Base-by-base conservation (phyloP, 2,797 vertebrate genomes). In the Chloroceryle amazona region DNA sequence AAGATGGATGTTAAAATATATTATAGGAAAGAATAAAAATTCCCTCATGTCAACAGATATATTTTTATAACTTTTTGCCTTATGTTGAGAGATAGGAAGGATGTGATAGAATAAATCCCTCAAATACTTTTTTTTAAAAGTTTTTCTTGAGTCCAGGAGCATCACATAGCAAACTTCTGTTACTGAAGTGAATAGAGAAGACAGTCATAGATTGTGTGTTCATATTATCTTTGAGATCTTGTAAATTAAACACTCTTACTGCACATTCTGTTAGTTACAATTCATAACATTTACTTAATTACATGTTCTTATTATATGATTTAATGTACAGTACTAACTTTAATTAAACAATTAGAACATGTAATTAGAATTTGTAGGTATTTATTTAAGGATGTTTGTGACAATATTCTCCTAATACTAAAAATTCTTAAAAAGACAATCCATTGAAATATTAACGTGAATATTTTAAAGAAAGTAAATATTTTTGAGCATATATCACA, bases 271-370 rank as follows among this genome's bases (percentile, higher is more conserved):
- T 66, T 94, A 93, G 74, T 81, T 70, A 76, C 13, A 68, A 60
- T 79, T 76, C 14, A 25, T 63, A 83, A 80, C 11, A 94, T 89
- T 81, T 91, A 70, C 21, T 90, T 89, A 95, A 94, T 91, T 82
- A 73, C 29, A 25, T 68, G 6, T 68, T n/a, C 25, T 80, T 88
- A 87, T 91, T 81, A 76, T 63, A 22, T 55, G 61, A 79, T 86
- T 95, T 91, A 20, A 68, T 49, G 13, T 80, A 79, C 15, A 54
- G 26, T 71, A 74, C 37, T 94, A 95, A 81, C 3, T 81, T 55
- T 85, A 93, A 95, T 93, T 81, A 96, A 74, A 71, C 83, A 80
- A 84, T 81, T 90, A 88, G 31, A 54, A 78, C 16, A 47, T 26
- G 2, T 19, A 57, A 65, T 81, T 90, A 71, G 10, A 95, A 79